These are phyloP conservation scores for Perithous albicinctus DNA, from an alignment of 2,888 invertebrate genomes.

Conservation along the genomic window DNA sequence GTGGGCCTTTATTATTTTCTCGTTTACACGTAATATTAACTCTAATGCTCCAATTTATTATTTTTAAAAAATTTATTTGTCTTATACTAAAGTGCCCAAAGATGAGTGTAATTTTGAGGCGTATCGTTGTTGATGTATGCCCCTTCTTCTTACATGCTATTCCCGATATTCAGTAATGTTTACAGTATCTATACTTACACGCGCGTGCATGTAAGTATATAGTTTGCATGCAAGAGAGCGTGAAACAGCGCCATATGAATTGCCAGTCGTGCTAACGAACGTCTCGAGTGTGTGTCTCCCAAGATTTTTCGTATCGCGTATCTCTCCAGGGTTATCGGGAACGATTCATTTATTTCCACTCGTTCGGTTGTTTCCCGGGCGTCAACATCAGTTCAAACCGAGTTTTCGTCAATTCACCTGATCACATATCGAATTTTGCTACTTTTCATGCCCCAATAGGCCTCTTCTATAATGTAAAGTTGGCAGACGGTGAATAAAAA, in stretches of 20 bases:
- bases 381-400: not conserved
- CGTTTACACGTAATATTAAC: too few relatives aligned
- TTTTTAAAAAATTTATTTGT: not conserved
- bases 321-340: slow-evolving; percentile 77
- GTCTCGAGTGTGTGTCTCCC: slow-evolving; percentile 44
- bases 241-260: slow-evolving; percentile 35
- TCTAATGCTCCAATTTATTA: too few relatives aligned
- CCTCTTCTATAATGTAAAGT: not conserved
- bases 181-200: slow-evolving; percentile 41
- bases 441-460: not conserved
- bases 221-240: slow-evolving; percentile 28
- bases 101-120: not conserved
- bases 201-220: slow-evolving; percentile 10
- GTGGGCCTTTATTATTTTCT: too few relatives aligned
- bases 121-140: not conserved
- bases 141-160: not conserved
- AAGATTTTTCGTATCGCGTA: slow-evolving; percentile 64
- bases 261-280: slow-evolving; percentile 58
- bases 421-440: not conserved
- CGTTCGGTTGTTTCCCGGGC: slow-evolving; percentile 44
- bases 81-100: not conserved
- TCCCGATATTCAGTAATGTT: slow-evolving; percentile 43
- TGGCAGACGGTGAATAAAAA: not conserved
- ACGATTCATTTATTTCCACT: slow-evolving; percentile 51
- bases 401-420: slow-evolving; percentile 1